A percentile compares a stretch with the other conserved stretches of the same genome.
phyloP scores from a whole-genome alignment of 2,797 vertebrate species.

The Potorous gilbertii region DNA sequence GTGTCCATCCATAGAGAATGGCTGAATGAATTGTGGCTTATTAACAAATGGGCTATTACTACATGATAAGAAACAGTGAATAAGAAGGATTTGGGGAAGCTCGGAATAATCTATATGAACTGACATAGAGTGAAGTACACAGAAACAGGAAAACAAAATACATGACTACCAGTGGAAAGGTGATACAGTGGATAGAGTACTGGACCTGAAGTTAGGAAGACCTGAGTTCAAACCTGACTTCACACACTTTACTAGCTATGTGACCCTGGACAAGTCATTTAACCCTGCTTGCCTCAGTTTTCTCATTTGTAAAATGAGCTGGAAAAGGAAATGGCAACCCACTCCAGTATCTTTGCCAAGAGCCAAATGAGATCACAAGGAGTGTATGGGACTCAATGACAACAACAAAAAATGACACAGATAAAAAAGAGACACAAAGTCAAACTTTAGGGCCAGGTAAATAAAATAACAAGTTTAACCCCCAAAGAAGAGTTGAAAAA shows the following conservation, averaged over 20 bases:
- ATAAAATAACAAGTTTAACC: no score
- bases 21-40: neutral
- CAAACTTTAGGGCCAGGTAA: no score
- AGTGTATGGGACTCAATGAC: no score
- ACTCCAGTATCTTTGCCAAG: no score
- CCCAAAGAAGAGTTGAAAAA: no score
- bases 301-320: neutral
- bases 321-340: neutral
- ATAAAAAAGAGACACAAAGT: no score
- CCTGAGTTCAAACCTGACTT: neutral
- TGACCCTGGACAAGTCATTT: slow-evolving; percentile 7
- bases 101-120: neutral
- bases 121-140: neutral
- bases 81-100: neutral
- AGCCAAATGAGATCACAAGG: no score
- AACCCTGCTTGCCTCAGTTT: neutral
- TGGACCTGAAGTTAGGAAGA: neutral
- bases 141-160: neutral
- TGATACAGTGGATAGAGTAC: neutral
- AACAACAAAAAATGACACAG: no score
- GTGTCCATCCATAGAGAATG: neutral
- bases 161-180: neutral
- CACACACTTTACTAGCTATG: neutral
- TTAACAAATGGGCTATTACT: neutral
- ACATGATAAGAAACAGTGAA: neutral